Base-by-base conservation (phyloP, 2,113 vertebrate genomes). In the Cervus canadensis region DNA sequence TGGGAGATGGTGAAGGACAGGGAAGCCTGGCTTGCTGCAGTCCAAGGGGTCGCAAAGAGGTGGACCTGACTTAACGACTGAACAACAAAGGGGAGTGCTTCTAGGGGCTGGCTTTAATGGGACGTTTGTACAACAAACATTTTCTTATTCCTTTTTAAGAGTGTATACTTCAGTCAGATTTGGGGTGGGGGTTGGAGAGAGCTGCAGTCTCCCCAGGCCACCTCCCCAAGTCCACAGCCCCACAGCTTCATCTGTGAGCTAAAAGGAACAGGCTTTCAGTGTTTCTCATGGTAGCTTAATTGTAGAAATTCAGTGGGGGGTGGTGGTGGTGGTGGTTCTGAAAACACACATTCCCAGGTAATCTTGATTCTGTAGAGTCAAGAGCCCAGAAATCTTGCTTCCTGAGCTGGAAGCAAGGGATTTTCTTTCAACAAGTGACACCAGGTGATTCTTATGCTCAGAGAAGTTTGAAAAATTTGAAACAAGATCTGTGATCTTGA, bases 101-200 rank as follows among this genome's bases (percentile, higher is more conserved):
- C 33, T 36, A 11, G 21, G 10, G 30, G 14, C 21, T 52, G 25
- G 5, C 83, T 84, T 76, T 36, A 36, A 56, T 88, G 43, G 57
- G 78, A 9, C 26, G 0, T 6, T 33, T 43, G 2, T 13, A 40
- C 3, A 43, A 48, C 45, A 81, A 6, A 1, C 12, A 6, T 16
- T 40, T 48, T 88, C 57, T 60, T 13, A n/a, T 64, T 62, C 33
- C 25, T 56, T 4, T 21, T 78, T 40, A 25, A 56, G 48, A 19
- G 16, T 14, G 11, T 43, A 1, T n/a, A 30, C 14, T 48, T 74
- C 1, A 1, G 40, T 21, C 21, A 26, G 23, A 21, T 33, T 16
- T 5, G 7, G 14, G 10, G 1, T 19, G 28, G 30, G 30, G 26
- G 10, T 12, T 19, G 45, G 71, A 54, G 13, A 17, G 21, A 43